phyloP scores from a whole-genome alignment of 2,888 invertebrate species.

The Xylophagus ater region DNA sequence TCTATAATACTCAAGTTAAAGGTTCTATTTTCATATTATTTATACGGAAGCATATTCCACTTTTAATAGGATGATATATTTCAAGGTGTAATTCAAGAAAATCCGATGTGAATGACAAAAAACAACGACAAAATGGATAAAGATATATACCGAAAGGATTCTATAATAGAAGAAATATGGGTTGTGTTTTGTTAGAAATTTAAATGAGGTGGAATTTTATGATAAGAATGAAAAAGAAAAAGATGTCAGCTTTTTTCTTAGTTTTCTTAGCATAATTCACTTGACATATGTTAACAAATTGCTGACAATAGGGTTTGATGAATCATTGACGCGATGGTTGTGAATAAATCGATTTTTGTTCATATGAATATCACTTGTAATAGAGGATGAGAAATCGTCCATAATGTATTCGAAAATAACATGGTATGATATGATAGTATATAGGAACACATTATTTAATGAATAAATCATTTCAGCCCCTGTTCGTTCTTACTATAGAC shows the following conservation, averaged over 20 bases:
- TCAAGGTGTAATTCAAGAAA: too few relatives aligned
- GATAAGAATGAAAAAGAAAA: conserved; percentile 2
- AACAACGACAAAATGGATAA: too few relatives aligned
- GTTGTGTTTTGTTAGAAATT: too few relatives aligned
- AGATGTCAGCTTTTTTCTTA: conserved; percentile 11
- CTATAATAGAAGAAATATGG: neutral
- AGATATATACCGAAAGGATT: conserved; percentile 2
- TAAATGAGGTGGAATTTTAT: too few relatives aligned
- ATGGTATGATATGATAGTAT: neutral
- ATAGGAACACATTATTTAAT: neutral
- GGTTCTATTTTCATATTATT: too few relatives aligned
- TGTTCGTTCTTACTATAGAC: too few relatives aligned
- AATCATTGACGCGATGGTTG: conserved; percentile 13
- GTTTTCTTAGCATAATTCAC: conserved; percentile 12
- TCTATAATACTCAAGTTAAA: too few relatives aligned
- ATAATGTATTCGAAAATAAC: neutral
- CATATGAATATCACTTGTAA: neutral
- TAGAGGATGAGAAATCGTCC: neutral
- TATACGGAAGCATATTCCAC: too few relatives aligned
- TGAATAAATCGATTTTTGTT: neutral
- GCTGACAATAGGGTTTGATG: conserved; percentile 14
- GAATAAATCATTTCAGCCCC: neutral
- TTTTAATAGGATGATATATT: too few relatives aligned
- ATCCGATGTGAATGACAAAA: too few relatives aligned
- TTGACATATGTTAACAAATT: conserved; percentile 16